These are phyloP conservation scores for Xestia rhomboidea DNA, from an alignment of 2,888 invertebrate genomes.

Conservation along the genomic window DNA sequence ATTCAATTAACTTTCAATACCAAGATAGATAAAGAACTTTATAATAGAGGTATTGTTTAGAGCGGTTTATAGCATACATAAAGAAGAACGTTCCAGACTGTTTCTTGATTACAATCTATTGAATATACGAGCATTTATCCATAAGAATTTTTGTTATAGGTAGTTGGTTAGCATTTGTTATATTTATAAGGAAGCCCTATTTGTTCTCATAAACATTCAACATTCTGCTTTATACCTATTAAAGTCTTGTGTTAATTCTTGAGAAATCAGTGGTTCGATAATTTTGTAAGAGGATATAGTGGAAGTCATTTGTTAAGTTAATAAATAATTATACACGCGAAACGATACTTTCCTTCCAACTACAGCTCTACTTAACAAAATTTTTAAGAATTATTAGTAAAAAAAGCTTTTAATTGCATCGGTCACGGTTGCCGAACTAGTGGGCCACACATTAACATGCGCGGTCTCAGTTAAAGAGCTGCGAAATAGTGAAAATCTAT, in stretches of 20 bases:
- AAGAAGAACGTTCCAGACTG: constrained; percentile 18
- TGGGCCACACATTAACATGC: constrained; percentile 80
- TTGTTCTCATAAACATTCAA: background rate
- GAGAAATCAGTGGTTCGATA: constrained; percentile 8
- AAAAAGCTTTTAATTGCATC: constrained; percentile 75
- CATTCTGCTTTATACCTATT: background rate
- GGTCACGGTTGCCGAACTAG: constrained; percentile 78
- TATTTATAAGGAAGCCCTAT: background rate
- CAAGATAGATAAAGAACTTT: constrained; percentile 11
- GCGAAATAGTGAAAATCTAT: constrained; percentile 75
- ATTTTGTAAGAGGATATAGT: constrained; percentile 14
- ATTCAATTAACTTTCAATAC: constrained; percentile 7
- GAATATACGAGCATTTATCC: constrained; percentile 2
- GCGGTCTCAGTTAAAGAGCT: constrained; percentile 68
- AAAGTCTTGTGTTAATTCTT: background rate
- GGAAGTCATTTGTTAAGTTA: constrained; percentile 5
- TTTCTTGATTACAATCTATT: constrained; percentile 26
- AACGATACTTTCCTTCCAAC: constrained; percentile 52
- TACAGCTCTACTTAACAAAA: constrained; percentile 30
- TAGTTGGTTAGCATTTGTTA: background rate
- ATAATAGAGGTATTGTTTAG: constrained; percentile 36
- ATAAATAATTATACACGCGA: constrained; percentile 32
- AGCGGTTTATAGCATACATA: constrained; percentile 14
- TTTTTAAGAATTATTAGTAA: constrained; percentile 55
- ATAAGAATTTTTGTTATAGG: background rate